Evolutionary conservation across 2,888 invertebrate species (phyloP), one percentile per base, ranked within the genome.

Genomic region (Calameuta filiformis): DNA sequence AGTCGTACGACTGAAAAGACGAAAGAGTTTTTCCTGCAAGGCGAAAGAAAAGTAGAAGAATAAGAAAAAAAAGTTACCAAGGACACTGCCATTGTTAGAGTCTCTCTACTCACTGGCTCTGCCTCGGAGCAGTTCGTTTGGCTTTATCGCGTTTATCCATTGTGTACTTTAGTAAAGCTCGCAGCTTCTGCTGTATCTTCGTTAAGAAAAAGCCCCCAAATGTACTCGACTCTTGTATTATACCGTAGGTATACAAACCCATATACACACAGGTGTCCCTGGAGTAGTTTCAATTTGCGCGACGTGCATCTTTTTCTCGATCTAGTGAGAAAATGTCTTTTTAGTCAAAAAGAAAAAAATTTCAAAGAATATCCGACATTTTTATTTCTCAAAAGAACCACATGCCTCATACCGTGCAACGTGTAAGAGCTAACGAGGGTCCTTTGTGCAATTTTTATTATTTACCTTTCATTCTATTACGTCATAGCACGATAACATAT

Each of bases 121-220:
- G 76, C 75, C 75, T 74, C 75, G 35, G 35, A 74, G 35, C 31
- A 31, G 71, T 40, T 74, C 35, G 31, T 33, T 37, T 40, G 35
- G 56, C 35, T 74, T 69, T 69, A 75, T 35, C 75, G 35, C 75
- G 75, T 75, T 74, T 74, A 74, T 35, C 75, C 71, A 30, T 71
- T 71, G 30, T 71, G 76, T 37, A 35, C 35, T 35, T 73, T n/a
- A 33, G 35, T 23, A 33, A 71, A 35, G 34, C 30, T n/a, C 12
- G 71, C 33, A 31, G 56, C 56, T 23, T 56, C 56, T 56, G 56
- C 34, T 34, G 30, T 34, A 15, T 30, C 71, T 71, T 71, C 11
- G 30, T 71, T 30, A 71, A 71, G 71, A 71, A 23, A 30, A 71
- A 1, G 0, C 11, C 15, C 30, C 30, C 11, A 30, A 11, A 4